Conservation (phyloP, 2,888 invertebrate species). For the Selenia dentaria region DNA sequence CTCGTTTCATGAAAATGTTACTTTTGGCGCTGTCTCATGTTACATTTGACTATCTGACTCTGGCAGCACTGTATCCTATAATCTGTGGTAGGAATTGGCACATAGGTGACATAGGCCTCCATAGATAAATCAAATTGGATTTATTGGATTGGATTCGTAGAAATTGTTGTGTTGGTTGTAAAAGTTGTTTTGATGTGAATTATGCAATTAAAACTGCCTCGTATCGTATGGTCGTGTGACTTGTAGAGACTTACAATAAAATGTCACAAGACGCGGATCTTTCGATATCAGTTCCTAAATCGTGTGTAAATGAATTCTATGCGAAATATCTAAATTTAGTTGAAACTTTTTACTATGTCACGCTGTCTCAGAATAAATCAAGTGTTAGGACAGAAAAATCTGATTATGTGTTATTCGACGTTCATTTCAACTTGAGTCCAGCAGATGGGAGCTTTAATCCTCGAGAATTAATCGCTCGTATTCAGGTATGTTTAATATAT, state of each 20-base stretch:
- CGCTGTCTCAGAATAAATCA: conserved; percentile 70
- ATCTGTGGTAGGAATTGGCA: no score
- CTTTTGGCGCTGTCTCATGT: no score
- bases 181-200: conserved; percentile 64
- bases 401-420: conserved; percentile 72
- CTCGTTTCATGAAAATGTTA: no score
- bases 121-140: no score
- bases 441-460: conserved; percentile 71
- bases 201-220: conserved; percentile 66
- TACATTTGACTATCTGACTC: no score
- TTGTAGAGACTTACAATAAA: conserved; percentile 48
- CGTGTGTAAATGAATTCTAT: conserved; percentile 71
- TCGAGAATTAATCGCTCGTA: conserved; percentile 65
- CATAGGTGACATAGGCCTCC: no score
- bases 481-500: conserved; percentile 72
- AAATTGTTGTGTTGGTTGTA: no score
- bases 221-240: conserved; percentile 52
- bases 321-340: conserved; percentile 76
- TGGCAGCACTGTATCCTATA: no score
- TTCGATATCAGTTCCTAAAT: conserved; percentile 72
- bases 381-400: conserved; percentile 58
- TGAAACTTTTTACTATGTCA: conserved; percentile 81
- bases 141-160: no score
- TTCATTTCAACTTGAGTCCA: conserved; percentile 72
- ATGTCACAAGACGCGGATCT: conserved; percentile 76